Conservation (phyloP, 2,113 vertebrate genomes). For the Poeciliopsis turrubarensis region DNA sequence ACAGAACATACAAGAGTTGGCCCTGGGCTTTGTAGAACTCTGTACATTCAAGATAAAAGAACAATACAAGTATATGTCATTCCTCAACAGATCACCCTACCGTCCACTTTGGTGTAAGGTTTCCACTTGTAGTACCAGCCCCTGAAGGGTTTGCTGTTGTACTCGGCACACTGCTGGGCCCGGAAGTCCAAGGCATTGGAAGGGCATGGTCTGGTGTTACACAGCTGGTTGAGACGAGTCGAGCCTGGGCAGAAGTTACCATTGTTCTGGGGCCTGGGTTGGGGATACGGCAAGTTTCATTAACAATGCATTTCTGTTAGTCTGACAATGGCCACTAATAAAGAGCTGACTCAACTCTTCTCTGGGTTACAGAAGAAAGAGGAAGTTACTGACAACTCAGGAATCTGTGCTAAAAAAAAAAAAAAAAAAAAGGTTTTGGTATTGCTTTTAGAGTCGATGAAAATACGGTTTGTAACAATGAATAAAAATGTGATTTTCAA, state of each 20-base stretch:
- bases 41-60: constrained; percentile 20
- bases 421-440: background rate
- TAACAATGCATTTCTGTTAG: background rate
- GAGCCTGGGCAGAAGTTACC: constrained; percentile 92
- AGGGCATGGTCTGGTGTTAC: constrained; percentile 84
- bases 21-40: background rate
- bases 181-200: constrained; percentile 84
- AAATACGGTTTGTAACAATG: background rate
- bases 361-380: background rate
- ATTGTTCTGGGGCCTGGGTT: constrained; percentile 89
- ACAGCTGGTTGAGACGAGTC: constrained; percentile 89
- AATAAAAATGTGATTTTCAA: background rate
- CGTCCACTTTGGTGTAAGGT: constrained; percentile 96
- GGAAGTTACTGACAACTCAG: background rate
- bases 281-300: constrained; percentile 3
- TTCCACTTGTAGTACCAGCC: constrained; percentile 99
- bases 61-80: background rate
- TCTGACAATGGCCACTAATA: background rate
- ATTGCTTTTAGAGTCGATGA: background rate
- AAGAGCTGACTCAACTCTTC: background rate
- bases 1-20: constrained; percentile 28
- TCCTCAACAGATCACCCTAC: constrained; percentile 69
- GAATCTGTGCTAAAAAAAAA: background rate
- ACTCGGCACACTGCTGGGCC: constrained; percentile 94
- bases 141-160: constrained; percentile 97